Evolutionary conservation across 2,113 vertebrate genomes (phyloP), one percentile per base, ranked within the genome.

Genomic region (Zeus faber): DNA sequence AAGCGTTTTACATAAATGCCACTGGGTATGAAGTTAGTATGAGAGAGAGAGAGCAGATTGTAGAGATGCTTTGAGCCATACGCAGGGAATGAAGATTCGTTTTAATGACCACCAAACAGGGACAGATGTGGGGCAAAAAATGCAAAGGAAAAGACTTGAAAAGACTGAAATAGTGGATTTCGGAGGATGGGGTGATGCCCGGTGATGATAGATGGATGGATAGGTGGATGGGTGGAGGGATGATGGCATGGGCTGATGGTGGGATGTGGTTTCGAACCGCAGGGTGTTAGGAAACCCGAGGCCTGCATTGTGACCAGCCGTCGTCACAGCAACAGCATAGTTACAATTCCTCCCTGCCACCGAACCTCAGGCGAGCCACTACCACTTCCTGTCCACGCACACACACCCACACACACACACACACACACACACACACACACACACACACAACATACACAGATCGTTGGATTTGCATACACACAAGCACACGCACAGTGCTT

Each of bases 321-420:
- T 68, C 58, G 76, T 85, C 86, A 76, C 75, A 82, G 84, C 72
- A 85, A 80, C 81, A 82, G 76, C 87, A 89, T 87, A 88, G 79
- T 66, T 89, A 72, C 87, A 79, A 89, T 91, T 89, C 88, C 77
- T 86, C 87, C 80, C 85, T 83, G 76, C 79, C 81, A 64, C 84
- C 72, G 80, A n/a, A 89, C 88, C 87, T 83, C 89, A 88, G 74
- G 81, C 77, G 70, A 82, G 67, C 74, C 67, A 80, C 72, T 74
- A 67, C 86, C 84, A 87, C 79, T 87, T 89, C 85, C 82, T 85
- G 81, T 88, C 81, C 69, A 68, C 4, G 13, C 29, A 24, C 27
- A 27, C 39, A 23, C 45, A 50, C n/a, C 40, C 25, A 57, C 40
- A 41, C 31, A 54, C 20, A 17, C 48, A 37, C 21, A 77, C 43